Conservation (phyloP, 2,797 vertebrate genomes). For the Coranthus polyacanthus region DNA sequence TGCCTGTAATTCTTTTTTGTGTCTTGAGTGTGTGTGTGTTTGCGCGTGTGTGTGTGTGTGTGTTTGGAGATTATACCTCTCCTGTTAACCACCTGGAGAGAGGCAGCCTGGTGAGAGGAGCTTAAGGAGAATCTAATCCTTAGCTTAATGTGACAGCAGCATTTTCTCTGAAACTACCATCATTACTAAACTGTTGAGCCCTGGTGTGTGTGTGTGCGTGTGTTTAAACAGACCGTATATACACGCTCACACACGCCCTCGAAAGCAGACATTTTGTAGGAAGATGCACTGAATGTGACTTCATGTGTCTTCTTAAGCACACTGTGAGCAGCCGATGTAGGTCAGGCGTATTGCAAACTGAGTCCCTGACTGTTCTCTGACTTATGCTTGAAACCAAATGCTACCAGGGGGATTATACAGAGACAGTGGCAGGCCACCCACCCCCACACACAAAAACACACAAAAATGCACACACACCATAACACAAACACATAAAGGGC, state of each 20-base stretch:
- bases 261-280: constrained; percentile 44
- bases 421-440: constrained; percentile 40
- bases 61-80: constrained; percentile 69
- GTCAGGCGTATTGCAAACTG: constrained; percentile 71
- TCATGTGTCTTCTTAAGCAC: constrained; percentile 67
- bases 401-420: constrained; percentile 61
- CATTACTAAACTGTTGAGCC: constrained; percentile 77
- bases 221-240: constrained; percentile 25
- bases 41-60: constrained; percentile 18
- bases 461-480: constrained; percentile 35
- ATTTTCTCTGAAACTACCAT: constrained; percentile 70
- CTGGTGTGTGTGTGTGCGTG: constrained; percentile 22
- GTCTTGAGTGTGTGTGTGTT: constrained; percentile 20
- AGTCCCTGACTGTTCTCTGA: constrained; percentile 68
- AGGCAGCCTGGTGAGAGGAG: constrained; percentile 71
- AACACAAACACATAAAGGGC: constrained; percentile 37
- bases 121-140: constrained; percentile 80
- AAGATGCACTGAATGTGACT: constrained; percentile 60
- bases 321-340: constrained; percentile 74
- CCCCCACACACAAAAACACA: constrained; percentile 19
- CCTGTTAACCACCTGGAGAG: constrained; percentile 77
- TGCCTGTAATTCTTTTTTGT: constrained; percentile 38
- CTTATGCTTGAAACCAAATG: constrained; percentile 71
- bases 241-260: constrained; percentile 21
- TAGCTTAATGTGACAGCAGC: constrained; percentile 79